A percentile compares a stretch with the other conserved stretches of the same genome.
Evolutionary conservation across 2,797 vertebrate genomes (phyloP).

Genomic region (Vespertilio murinus): DNA sequence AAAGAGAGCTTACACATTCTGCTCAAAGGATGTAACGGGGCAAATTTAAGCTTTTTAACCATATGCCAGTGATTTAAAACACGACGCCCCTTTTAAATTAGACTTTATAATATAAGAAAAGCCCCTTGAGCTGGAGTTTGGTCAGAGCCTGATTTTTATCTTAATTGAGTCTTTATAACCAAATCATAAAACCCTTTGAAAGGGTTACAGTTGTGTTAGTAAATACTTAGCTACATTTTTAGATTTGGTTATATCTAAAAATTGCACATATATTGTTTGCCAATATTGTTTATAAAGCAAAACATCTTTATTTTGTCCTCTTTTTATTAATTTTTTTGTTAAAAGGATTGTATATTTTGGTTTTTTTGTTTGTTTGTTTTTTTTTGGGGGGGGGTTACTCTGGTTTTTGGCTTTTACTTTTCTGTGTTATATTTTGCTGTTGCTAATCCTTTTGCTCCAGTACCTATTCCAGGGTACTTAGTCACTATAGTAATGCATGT

Average conservation of each 20-base stretch:
- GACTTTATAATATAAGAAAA: constrained; percentile 82
- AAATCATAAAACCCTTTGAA: constrained; percentile 81
- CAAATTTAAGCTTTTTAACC: constrained; percentile 52
- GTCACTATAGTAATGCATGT: constrained; percentile 8
- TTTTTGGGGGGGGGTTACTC: not conserved
- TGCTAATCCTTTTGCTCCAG: not conserved
- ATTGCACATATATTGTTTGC: constrained; percentile 78
- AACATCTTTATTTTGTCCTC: constrained; percentile 35
- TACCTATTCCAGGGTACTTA: not conserved
- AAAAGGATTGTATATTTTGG: not conserved
- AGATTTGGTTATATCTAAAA: constrained; percentile 69
- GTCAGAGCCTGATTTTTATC: constrained; percentile 76
- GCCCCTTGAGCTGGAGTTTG: constrained; percentile 71
- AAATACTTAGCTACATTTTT: constrained; percentile 79
- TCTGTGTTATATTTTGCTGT: constrained; percentile 18
- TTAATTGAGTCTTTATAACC: constrained; percentile 80
- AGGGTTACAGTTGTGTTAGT: constrained; percentile 79
- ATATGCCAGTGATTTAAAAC: constrained; percentile 80
- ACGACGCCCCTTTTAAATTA: constrained; percentile 81
- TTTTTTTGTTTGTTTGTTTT: too few species aligned
- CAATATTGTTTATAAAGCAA: constrained; percentile 73
- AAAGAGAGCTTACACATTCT: constrained; percentile 41
- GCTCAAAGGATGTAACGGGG: constrained; percentile 36
- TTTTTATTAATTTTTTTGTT: constrained; percentile 52
- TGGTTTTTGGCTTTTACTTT: constrained; percentile 29